Base-by-base conservation (phyloP, 2,888 invertebrate genomes). In the Melanchra persicariae region DNA sequence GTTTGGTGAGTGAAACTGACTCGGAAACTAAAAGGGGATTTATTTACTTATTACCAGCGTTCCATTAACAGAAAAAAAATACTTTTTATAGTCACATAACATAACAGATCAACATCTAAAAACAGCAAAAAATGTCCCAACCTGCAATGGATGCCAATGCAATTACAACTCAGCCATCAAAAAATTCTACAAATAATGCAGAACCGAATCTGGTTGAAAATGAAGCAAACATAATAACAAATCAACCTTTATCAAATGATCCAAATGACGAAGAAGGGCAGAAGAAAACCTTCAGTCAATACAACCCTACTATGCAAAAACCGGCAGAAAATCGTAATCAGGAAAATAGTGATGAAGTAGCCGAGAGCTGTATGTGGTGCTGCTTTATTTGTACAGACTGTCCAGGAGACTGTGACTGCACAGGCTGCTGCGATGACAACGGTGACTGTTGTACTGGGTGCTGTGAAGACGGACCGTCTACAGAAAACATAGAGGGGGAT, bases 101-200 rank as follows among this genome's bases (percentile, higher is more conserved):
- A 12, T 2, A 52, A 15, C 26, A 17, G n/a, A 17, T 10, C 15
- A 43, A 5, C 0, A 43, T 34, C 19, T 51, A 22, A 26, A 5
- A 19, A 26, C 26, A 55, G 6, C 43, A 22, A 26, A 19, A n/a
- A 34, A 75, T 66, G 45, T 49, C 49, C 17, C 26, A 52, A 49
- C n/a, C 60, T 30, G 34, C 47, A 30, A 10, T 22, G 15, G 55
- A 66, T 19, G 10, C 19, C 0, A 51, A 49, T 15, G 51, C 54
- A 19, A 78, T 79, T 3, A 81, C 71, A 10, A 52, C 40, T 17
- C 79, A 81, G 43, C 79, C 79, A 7, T 37, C 47, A 47, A 0
- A 60, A 8, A 52, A 10, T 58, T 26, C 37, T 17, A 10, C 15
- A 15, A 47, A 55, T 9, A 40, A 17, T 15, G 24, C 26, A 55